Percentiles rank a stretch among this genome's conserved stretches.
Conservation (phyloP, 2,888 invertebrate species). For the Pseudococcus viburni region DNA sequence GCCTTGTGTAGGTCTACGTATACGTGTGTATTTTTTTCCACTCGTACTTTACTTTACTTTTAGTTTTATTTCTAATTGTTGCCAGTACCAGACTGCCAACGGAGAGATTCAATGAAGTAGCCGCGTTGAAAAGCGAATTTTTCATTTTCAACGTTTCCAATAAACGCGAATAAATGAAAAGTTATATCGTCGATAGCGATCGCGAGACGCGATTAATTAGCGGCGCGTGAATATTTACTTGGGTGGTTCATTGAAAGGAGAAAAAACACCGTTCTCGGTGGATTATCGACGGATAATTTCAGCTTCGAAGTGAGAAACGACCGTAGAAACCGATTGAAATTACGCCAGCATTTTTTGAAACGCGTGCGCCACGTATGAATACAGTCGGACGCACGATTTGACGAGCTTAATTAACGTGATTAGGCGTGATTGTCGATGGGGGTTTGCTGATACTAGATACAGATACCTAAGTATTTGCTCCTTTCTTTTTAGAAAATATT, state of each 20-base stretch:
- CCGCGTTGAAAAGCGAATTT: conserved; percentile 9
- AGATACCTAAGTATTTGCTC: too few species aligned
- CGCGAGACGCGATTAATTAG: conserved; percentile 21
- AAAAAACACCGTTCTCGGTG: not conserved
- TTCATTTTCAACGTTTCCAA: conserved; percentile 7
- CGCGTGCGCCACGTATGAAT: not conserved
- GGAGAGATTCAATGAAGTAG: not conserved
- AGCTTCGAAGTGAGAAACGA: conserved; percentile 2
- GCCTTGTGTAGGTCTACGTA: not conserved
- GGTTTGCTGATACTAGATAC: too few species aligned
- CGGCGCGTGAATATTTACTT: conserved; percentile 23
- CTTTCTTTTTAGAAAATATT: too few species aligned
- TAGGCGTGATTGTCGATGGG: not conserved
- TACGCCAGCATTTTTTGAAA: not conserved
- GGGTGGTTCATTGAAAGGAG: not conserved
- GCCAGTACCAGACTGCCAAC: not conserved
- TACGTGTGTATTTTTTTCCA: not conserved
- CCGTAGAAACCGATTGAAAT: conserved; percentile 18
- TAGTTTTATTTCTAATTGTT: not conserved
- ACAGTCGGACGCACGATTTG: not conserved
- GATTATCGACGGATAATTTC: not conserved
- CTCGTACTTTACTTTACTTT: not conserved
- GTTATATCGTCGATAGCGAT: not conserved
- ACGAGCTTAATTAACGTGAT: not conserved
- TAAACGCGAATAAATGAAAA: not conserved